Conservation (phyloP, 1,140 invertebrate species). For the Neodiprion virginianus region DNA sequence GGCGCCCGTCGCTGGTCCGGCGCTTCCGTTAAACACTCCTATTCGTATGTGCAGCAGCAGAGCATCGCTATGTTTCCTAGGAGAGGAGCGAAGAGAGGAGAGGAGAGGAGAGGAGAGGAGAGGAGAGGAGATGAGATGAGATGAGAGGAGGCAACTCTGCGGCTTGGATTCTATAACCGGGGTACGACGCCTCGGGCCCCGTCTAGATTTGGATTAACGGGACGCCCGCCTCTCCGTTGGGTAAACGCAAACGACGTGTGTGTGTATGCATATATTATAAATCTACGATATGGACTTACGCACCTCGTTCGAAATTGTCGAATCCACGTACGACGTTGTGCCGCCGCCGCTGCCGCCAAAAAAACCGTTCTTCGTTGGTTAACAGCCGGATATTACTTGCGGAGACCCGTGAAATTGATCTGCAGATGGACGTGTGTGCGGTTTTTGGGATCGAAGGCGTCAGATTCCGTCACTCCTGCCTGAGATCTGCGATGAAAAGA, state of each 20-base stretch:
- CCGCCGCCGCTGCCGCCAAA: background rate
- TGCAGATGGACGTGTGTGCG: no score
- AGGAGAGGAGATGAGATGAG: background rate
- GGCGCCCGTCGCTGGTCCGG: background rate
- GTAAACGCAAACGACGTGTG: no score
- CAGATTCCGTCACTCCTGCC: no score
- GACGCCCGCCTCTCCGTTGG: background rate
- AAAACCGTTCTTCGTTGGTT: background rate
- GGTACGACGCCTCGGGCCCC: background rate
- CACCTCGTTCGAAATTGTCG: no score
- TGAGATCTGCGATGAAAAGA: no score
- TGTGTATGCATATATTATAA: no score
- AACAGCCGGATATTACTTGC: no score
- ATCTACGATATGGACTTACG: background rate
- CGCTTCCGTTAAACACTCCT: conserved; percentile 8
- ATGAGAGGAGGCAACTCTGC: background rate
- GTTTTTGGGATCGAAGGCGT: no score
- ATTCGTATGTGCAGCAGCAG: background rate
- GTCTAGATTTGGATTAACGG: background rate
- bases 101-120: background rate
- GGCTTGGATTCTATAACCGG: background rate
- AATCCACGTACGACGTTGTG: no score
- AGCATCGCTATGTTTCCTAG: background rate
- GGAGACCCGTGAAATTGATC: no score
- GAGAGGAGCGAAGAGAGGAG: background rate